Base-by-base conservation (phyloP, 2,797 vertebrate genomes). In the Hapalemur alaotrensis region DNA sequence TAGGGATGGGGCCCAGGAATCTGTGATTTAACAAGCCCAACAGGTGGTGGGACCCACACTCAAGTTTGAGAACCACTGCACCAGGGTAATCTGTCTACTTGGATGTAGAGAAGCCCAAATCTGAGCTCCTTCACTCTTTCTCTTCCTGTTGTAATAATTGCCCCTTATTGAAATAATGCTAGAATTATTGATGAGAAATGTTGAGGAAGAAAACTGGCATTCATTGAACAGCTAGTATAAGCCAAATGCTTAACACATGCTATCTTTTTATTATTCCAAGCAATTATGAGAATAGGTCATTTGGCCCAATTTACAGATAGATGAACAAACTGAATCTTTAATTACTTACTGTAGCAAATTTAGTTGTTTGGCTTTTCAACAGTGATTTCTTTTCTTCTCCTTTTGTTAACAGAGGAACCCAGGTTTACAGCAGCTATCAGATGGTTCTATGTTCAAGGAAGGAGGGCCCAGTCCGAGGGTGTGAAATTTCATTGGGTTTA, bases 361-460 rank as follows among this genome's bases (percentile, higher is more conserved):
- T 80, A 52, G 9, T 92, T 78, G 28, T 48, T 76, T 59, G 7
- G 48, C 23, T 85, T 7, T 72, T 84, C 25, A 46, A 25, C 61
- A 23, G 32, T 75, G 43, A 85, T 67, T 89, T 85, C 35, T 69
- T 63, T 85, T 85, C 63, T 38, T 75, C 43, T 94, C 84, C 48
- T 90, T 81, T 67, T 82, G 48, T 92, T 93, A 75, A 89, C 59
- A 70, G 84, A 54, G 22, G 22, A 96, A 83, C 20, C 65, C 85
- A 52, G 35, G 32, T 91, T 96, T 93, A 61, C 75, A 70, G 23
- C 63, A n/a, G 17, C 18, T 76, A 72, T 79, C 14, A 32, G 57
- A 10, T 57, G 83, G 17, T 83, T 75, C n/a, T 43, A 18, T 63
- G 18, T 41, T 94, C 43, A 85, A 23, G 41, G 48, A 67, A 92